Evolutionary conservation across 2,797 vertebrate genomes (phyloP), one percentile per base, ranked within the genome.

Genomic region (Rhyacichthys aspro): DNA sequence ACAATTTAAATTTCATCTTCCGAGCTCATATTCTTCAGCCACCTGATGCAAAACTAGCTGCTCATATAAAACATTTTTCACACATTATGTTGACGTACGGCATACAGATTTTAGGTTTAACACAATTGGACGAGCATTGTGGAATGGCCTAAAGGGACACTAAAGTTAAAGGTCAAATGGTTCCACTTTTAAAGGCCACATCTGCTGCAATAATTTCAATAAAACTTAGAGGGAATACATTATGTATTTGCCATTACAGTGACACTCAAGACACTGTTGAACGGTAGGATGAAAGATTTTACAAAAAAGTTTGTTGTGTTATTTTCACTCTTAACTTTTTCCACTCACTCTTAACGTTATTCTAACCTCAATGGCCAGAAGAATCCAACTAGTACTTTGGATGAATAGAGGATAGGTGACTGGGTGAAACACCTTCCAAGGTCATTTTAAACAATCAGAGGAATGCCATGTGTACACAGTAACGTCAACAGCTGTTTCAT

Each of bases 141-240:
- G 41, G 18, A 39, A 14, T 43, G 44, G 62, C 79, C 81, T 70
- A 38, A 55, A 67, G 77, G 28, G 52, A 70, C 63, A 57, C 70
- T 48, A 32, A 50, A 69, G 65, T 59, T 78, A 82, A 85, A 85
- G 79, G 79, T 79, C 81, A 82, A 57, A 41, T 9, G 60, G 56
- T 75, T 73, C 58, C 55, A 69, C 19, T 82, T 82, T 74, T 55
- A 82, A 85, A 84, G 72, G 79, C 65, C 78, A 72, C 14, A 14
- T 56, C 59, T 11, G 32, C 42, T 18, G 41, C 57, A 46, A 44
- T 15, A 11, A 63, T 70, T 66, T 76, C 55, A 63, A 60, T 69
- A 59, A 71, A 34, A 69, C 16, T 37, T 10, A 11, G 16, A 60
- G 11, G 23, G 41, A 67, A 46, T 48, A 55, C 81, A 74, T 67